phyloP scores from a whole-genome alignment of 2,888 invertebrate genomes.

The Atethmia centrago region DNA sequence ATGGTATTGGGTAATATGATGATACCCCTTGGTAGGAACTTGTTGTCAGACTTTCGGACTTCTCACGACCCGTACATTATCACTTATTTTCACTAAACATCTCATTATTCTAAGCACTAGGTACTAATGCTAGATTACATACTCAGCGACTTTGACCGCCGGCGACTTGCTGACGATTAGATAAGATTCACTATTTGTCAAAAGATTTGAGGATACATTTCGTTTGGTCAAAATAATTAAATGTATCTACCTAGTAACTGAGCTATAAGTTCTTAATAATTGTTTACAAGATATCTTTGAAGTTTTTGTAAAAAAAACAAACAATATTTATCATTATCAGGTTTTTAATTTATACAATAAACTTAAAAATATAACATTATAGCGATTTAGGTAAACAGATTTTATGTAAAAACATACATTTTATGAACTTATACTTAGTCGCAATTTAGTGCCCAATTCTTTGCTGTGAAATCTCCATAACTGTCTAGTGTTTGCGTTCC shows the following conservation, averaged over 20 bases:
- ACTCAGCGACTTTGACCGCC: neutral
- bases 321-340: neutral
- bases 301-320: neutral
- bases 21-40: no score
- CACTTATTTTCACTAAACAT: neutral
- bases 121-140: neutral
- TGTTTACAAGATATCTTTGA: neutral
- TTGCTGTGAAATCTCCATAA: conserved; percentile 74
- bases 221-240: neutral
- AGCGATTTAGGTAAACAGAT: neutral
- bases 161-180: neutral
- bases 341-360: conserved; percentile 13
- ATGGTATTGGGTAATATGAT: no score
- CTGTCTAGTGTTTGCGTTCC: conserved; percentile 80
- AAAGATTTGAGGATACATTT: neutral
- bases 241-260: no score
- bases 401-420: neutral
- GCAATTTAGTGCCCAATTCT: conserved; percentile 42
- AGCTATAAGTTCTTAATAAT: neutral
- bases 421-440: conserved; percentile 47
- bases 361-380: conserved; percentile 7
- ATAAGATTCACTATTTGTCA: neutral
- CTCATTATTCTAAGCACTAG: neutral
- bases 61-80: neutral
- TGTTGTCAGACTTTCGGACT: no score